Percentiles rank a stretch among this genome's conserved stretches.
phyloP scores from a whole-genome alignment of 2,797 vertebrate genomes.

The Melanotaenia boesemani region DNA sequence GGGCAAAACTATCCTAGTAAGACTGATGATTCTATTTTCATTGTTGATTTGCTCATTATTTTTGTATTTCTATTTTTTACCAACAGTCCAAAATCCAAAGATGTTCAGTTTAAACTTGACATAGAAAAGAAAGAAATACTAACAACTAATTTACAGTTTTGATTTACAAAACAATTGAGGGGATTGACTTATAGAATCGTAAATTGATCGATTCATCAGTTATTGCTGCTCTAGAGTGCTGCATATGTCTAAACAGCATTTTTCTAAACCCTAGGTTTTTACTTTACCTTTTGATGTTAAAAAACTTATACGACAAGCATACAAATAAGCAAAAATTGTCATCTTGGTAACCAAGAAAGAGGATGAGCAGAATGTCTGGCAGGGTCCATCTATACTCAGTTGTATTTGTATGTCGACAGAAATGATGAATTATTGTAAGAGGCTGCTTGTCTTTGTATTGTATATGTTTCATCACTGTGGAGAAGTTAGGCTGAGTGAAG shows the following conservation, averaged over 20 bases:
- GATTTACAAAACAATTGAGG: background rate
- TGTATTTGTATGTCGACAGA: background rate
- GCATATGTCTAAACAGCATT: too few species aligned
- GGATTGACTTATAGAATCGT: background rate
- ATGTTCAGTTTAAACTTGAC: background rate
- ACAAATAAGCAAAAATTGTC: background rate
- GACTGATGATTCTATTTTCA: too few species aligned
- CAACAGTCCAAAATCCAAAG: too few species aligned
- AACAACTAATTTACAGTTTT: background rate
- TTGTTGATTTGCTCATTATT: background rate
- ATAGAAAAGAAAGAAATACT: background rate
- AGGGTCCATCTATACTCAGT: background rate
- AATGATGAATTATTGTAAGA: background rate
- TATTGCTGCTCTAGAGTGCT: too few species aligned
- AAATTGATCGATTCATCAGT: too few species aligned
- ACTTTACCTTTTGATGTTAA: background rate
- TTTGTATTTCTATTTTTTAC: background rate
- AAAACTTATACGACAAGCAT: background rate
- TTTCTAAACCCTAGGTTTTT: too few species aligned
- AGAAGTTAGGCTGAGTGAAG: background rate
- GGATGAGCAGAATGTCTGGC: background rate
- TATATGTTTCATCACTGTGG: background rate
- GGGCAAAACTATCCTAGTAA: too few species aligned
- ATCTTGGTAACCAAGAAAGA: background rate
- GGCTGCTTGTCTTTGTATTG: background rate